These are phyloP conservation scores for Brachionichthys hirsutus DNA, from an alignment of 2,113 vertebrate genomes.

Conservation along the genomic window DNA sequence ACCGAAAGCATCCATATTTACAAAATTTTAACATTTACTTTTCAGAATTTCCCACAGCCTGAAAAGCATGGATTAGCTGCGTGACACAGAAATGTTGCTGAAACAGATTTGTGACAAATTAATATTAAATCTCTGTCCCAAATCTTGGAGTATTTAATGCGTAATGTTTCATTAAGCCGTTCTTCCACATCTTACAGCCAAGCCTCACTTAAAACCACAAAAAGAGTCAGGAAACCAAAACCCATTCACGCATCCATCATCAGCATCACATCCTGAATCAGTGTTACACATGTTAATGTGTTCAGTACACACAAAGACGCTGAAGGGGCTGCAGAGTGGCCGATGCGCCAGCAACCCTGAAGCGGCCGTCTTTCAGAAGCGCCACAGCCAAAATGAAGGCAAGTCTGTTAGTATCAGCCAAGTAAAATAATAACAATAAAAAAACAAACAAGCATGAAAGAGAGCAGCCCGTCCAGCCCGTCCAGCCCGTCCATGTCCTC, in stretches of 20 bases:
- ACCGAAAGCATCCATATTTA: background rate
- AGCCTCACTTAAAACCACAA: constrained; percentile 36
- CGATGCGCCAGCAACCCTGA: constrained; percentile 1
- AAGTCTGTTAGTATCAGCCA: constrained; percentile 14
- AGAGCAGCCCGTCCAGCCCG: constrained; percentile 21
- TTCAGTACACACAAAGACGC: constrained; percentile 14
- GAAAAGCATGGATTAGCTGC: background rate
- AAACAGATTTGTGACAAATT: background rate
- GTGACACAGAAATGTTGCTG: background rate
- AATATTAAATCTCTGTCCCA: background rate
- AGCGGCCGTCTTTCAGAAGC: constrained; percentile 32
- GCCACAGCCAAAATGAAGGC: constrained; percentile 1
- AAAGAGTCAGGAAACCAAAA: constrained; percentile 26
- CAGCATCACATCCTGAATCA: constrained; percentile 26
- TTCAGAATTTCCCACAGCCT: background rate
- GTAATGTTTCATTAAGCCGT: background rate
- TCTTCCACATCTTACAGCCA: constrained; percentile 5
- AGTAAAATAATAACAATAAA: constrained; percentile 8
- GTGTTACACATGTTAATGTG: constrained; percentile 10
- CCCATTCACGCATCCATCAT: constrained; percentile 5
- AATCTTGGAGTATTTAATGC: constrained; percentile 8
- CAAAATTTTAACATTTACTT: background rate
- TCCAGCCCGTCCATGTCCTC: constrained; percentile 11
- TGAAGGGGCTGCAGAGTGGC: constrained; percentile 24
- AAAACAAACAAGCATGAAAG: constrained; percentile 5